Conservation (phyloP, 2,888 invertebrate species). For the Vesta saturnalis region DNA sequence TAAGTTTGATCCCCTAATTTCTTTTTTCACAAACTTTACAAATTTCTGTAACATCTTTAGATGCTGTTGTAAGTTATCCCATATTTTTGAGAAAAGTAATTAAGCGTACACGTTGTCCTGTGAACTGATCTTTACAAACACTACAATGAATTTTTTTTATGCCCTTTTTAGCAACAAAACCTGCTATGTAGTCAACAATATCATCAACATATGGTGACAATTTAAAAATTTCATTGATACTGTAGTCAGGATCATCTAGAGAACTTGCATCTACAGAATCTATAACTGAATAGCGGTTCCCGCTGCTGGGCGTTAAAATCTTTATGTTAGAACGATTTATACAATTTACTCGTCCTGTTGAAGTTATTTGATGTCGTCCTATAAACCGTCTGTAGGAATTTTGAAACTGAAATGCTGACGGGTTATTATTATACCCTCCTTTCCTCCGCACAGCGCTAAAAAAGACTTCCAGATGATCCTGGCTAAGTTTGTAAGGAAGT, state of each 20-base stretch:
- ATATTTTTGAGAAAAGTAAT: background rate
- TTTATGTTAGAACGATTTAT: background rate
- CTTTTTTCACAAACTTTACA: background rate
- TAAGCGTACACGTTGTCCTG: background rate
- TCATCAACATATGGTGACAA: slow-evolving; percentile 3
- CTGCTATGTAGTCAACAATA: slow-evolving; percentile 5
- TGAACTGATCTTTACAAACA: background rate
- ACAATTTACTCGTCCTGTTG: background rate
- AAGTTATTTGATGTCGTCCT: slow-evolving; percentile 1
- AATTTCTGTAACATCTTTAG: background rate
- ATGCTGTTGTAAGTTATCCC: background rate
- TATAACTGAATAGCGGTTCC: background rate
- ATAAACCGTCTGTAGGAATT: slow-evolving; percentile 1
- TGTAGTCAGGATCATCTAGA: slow-evolving; percentile 1
- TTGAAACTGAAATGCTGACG: slow-evolving; percentile 3
- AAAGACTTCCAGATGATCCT: slow-evolving; percentile 2
- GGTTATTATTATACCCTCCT: slow-evolving; percentile 3
- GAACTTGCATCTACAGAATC: background rate
- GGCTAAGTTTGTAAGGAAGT: background rate
- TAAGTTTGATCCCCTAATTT: background rate
- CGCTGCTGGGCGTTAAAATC: background rate
- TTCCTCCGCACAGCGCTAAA: background rate
- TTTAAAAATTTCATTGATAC: slow-evolving; percentile 3
- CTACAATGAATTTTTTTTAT: background rate
- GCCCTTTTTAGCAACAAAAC: background rate